Conservation (phyloP, 2,113 vertebrate genomes). For the Periophthalmus modestus region DNA sequence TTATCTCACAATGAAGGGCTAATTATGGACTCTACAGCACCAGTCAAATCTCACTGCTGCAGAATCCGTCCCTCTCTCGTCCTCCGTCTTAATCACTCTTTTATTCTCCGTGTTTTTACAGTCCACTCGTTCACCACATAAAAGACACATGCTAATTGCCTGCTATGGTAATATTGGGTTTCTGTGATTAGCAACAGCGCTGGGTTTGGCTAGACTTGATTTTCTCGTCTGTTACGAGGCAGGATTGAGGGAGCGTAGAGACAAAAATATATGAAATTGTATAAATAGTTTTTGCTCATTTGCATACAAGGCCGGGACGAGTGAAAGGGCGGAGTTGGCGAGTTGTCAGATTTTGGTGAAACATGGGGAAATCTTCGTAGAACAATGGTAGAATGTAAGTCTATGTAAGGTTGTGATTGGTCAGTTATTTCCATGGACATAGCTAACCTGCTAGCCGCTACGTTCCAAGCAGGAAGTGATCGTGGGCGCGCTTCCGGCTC, state of each 20-base stretch:
- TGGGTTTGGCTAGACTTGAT: conserved; percentile 57
- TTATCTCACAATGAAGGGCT: conserved; percentile 80
- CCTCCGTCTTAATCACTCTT: conserved; percentile 79
- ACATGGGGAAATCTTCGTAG: conserved; percentile 10
- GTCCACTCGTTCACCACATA: conserved; percentile 67
- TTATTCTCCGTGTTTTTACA: conserved; percentile 70
- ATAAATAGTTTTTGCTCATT: conserved; percentile 46
- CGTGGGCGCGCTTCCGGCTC: too few relatives aligned
- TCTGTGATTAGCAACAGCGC: conserved; percentile 67
- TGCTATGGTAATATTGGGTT: conserved; percentile 74
- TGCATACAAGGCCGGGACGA: conserved; percentile 33
- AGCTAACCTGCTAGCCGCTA: too few relatives aligned
- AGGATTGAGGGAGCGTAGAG: conserved; percentile 31
- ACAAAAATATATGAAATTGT: conserved; percentile 32
- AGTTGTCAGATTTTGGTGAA: conserved; percentile 46
- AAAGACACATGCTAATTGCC: conserved; percentile 75
- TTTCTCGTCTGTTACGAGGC: conserved; percentile 42
- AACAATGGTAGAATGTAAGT: background rate
- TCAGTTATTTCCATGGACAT: too few relatives aligned
- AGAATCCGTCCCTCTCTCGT: conserved; percentile 74
- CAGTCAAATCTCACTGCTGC: conserved; percentile 74
- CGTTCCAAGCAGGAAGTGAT: too few relatives aligned
- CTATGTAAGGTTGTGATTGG: too few relatives aligned
- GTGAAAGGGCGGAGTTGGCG: conserved; percentile 53
- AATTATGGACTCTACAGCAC: conserved; percentile 74